phyloP scores from a whole-genome alignment of 2,797 vertebrate species.

The Buceros bicornis region DNA sequence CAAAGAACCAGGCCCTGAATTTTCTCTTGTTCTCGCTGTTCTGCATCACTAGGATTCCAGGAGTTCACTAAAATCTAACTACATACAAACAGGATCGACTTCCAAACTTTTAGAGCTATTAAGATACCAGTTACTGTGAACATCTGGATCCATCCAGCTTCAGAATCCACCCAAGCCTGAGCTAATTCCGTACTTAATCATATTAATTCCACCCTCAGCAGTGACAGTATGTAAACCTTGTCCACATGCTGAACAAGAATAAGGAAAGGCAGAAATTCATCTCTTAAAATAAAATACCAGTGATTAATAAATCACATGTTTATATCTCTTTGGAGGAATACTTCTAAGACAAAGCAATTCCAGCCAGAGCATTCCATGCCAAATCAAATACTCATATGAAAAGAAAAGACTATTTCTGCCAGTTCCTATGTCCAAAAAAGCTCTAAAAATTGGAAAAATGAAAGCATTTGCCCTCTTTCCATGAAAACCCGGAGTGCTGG shows the following conservation, averaged over 20 bases:
- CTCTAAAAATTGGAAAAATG: conserved; percentile 52
- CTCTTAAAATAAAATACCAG: conserved; percentile 69
- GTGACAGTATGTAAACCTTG: conserved; percentile 46
- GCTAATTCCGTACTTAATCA: conserved; percentile 64
- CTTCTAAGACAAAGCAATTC: conserved; percentile 67
- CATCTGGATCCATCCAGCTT: conserved; percentile 30
- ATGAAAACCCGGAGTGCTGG: conserved; percentile 9
- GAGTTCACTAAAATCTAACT: not conserved
- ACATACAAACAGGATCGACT: not conserved
- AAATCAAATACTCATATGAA: conserved; percentile 73
- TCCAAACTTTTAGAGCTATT: conserved; percentile 18
- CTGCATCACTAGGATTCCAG: not conserved
- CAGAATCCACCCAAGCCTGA: conserved; percentile 48
- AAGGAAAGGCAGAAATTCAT: conserved; percentile 48
- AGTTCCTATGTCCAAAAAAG: conserved; percentile 58
- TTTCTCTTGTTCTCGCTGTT: not conserved
- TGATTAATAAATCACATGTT: conserved; percentile 77
- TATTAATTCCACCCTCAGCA: conserved; percentile 56
- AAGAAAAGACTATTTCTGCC: conserved; percentile 60
- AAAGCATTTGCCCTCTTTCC: conserved; percentile 59
- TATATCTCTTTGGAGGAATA: conserved; percentile 69
- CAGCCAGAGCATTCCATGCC: conserved; percentile 52
- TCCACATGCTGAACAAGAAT: conserved; percentile 58
- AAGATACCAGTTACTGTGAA: conserved; percentile 61
- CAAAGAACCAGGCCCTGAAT: not conserved